Evolutionary conservation across 2,888 invertebrate species (phyloP).

Genomic region (Norana najaformis): DNA sequence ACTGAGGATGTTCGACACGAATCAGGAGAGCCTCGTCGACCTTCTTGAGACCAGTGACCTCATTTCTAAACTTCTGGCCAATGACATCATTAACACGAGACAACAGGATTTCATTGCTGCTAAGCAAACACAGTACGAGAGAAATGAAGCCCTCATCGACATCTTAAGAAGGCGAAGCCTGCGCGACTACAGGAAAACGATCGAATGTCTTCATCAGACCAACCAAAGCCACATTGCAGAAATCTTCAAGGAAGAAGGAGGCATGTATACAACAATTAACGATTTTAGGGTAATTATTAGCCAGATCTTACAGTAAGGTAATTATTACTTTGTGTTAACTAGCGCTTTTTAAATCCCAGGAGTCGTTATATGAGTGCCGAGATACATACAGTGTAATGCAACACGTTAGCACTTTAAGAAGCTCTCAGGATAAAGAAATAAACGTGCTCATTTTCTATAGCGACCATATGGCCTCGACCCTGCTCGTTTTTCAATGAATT

Average conservation of each 20-base stretch:
- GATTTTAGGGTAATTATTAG: not conserved
- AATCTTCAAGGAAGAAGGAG: not conserved
- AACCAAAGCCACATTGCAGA: constrained; percentile 21
- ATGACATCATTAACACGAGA: not conserved
- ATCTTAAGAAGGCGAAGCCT: not conserved
- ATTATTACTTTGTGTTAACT: too few relatives aligned
- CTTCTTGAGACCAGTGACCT: not conserved
- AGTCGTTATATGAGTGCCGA: too few relatives aligned
- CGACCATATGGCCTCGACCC: too few relatives aligned
- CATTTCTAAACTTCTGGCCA: not conserved
- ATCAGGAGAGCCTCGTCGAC: constrained; percentile 1
- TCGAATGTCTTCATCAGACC: not conserved
- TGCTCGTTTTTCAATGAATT: too few relatives aligned
- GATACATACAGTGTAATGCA: too few relatives aligned
- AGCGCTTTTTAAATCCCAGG: too few relatives aligned
- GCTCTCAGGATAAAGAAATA: too few relatives aligned
- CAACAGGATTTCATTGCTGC: constrained; percentile 16
- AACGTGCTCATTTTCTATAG: too few relatives aligned
- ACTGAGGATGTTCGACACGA: not conserved
- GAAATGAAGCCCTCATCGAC: not conserved
- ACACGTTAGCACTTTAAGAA: too few relatives aligned
- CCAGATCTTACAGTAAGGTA: too few relatives aligned
- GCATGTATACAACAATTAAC: not conserved
- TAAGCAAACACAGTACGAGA: not conserved
- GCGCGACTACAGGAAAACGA: not conserved